A percentile compares a stretch with the other conserved stretches of the same genome.
phyloP scores from a whole-genome alignment of 2,113 vertebrate species.

The Thunnus maccoyii region DNA sequence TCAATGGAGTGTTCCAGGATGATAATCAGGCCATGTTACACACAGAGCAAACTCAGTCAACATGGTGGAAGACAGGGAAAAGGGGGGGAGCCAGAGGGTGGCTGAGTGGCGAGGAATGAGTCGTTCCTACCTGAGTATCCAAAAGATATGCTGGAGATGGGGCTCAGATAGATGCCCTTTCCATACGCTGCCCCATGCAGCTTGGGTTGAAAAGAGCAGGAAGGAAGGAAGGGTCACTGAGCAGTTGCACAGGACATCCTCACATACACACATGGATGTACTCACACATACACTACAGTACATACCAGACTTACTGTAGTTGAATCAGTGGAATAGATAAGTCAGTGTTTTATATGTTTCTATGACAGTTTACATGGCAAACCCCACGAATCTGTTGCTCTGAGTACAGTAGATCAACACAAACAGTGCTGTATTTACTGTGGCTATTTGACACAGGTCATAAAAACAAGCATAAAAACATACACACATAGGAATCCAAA shows the following conservation, averaged over 20 bases:
- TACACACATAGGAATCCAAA: slow-evolving; percentile 22
- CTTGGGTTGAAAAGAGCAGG: slow-evolving; percentile 92
- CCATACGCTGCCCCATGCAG: slow-evolving; percentile 99
- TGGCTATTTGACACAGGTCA: no score
- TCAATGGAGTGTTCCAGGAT: slow-evolving; percentile 56
- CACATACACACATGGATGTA: slow-evolving; percentile 26
- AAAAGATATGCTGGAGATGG: slow-evolving; percentile 99
- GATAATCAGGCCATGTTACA: slow-evolving; percentile 60
- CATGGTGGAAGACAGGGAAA: slow-evolving; percentile 24
- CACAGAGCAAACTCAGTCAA: slow-evolving; percentile 56
- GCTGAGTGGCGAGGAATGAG: slow-evolving; percentile 36
- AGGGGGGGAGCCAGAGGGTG: not conserved
- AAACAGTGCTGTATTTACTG: no score
- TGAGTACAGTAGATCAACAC: no score
- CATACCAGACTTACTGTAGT: slow-evolving; percentile 2
- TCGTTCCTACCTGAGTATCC: slow-evolving; percentile 99
- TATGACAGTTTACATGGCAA: slow-evolving; percentile 11
- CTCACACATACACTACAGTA: slow-evolving; percentile 15
- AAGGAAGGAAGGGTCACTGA: slow-evolving; percentile 77
- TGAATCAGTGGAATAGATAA: not conserved
- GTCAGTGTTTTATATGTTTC: slow-evolving; percentile 5
- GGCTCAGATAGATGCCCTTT: slow-evolving; percentile 99
- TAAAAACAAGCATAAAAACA: not conserved
- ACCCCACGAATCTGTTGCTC: not conserved
- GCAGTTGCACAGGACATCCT: slow-evolving; percentile 52